A percentile compares a stretch with the other conserved stretches of the same genome.
Conservation (phyloP, 2,113 vertebrate genomes). For the Xyrauchen texanus region DNA sequence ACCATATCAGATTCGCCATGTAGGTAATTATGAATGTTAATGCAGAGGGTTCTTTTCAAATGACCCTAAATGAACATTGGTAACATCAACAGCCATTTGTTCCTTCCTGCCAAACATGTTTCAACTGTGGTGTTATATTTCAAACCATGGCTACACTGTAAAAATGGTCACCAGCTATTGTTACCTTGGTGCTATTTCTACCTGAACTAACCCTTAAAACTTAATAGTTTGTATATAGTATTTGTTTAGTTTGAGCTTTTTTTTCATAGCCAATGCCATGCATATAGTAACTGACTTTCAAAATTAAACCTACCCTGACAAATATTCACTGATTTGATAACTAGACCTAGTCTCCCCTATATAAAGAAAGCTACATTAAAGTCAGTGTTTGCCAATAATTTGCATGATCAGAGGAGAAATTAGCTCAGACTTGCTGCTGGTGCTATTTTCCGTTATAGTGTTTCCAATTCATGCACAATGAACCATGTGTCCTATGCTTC, state of each 20-base stretch:
- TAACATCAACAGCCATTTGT: constrained; percentile 35
- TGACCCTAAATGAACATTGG: constrained; percentile 45
- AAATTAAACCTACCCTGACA: too few relatives aligned
- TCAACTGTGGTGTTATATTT: too few relatives aligned
- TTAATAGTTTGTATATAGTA: too few relatives aligned
- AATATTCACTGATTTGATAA: too few relatives aligned
- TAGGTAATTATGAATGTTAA: constrained; percentile 93
- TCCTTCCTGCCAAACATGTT: not conserved
- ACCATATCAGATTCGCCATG: constrained; percentile 90
- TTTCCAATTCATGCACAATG: not conserved
- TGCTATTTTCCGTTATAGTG: constrained; percentile 6
- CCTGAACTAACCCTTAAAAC: too few relatives aligned
- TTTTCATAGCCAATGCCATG: too few relatives aligned
- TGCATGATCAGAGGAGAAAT: not conserved
- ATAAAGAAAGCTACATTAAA: not conserved
- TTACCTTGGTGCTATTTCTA: too few relatives aligned
- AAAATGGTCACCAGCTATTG: too few relatives aligned
- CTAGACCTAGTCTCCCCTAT: too few relatives aligned
- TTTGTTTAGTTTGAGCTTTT: too few relatives aligned
- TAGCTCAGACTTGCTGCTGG: not conserved
- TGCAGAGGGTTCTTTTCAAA: constrained; percentile 79
- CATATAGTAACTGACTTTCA: too few relatives aligned
- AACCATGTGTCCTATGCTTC: not conserved
- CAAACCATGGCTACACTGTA: too few relatives aligned
- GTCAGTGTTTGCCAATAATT: not conserved